Base-by-base conservation (phyloP, 2,888 invertebrate genomes). In the Drosophila bunnanda region DNA sequence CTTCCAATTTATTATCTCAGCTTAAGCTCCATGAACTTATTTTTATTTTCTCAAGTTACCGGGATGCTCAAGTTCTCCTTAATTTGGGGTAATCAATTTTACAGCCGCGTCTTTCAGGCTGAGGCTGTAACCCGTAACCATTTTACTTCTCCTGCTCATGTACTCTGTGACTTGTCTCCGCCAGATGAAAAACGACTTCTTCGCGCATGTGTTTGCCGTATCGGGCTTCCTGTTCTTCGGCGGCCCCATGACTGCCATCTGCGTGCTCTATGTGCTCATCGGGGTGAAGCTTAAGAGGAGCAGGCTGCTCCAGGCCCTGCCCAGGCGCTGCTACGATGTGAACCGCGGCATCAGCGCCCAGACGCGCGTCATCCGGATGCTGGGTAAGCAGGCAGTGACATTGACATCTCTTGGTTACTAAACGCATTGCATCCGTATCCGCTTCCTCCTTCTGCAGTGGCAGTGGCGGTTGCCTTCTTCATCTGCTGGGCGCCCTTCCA, bases 401-500 rank as follows among this genome's bases (percentile, higher is more conserved):
- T 4, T 57, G 53, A 25, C n/a, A 52, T 41, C 50, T 50, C 32
- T 32, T 8, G n/a, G 39, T 34, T 50, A 53, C 54, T 39, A 41
- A 15, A 58, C 54, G 32, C 41, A 17, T 12, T 50, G 32, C 32
- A 32, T 50, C 50, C 32, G 39, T 34, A 41, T 50, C 43, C n/a
- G n/a, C 13, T 46, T n/a, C n/a, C 25, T 6, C 8, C n/a, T 25
- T n/a, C 7, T 22, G 8, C 94, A 94, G 97, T 97, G 92, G 97
- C 97, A 57, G 95, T 97, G 68, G 97, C 97, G 65, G 95, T 97
- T 88, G 96, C 97, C 3, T 94, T 94, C 91, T 96, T 96, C 92
- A 94, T 97, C 69, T 97, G 97, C 91, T 97, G 96, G 96, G 96
- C 96, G 4, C 98, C 98, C 0, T 98, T 98, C 92, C 98, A 98